These are phyloP conservation scores for Lycocerus yunnanus DNA, from an alignment of 2,888 invertebrate genomes.

Conservation along the genomic window DNA sequence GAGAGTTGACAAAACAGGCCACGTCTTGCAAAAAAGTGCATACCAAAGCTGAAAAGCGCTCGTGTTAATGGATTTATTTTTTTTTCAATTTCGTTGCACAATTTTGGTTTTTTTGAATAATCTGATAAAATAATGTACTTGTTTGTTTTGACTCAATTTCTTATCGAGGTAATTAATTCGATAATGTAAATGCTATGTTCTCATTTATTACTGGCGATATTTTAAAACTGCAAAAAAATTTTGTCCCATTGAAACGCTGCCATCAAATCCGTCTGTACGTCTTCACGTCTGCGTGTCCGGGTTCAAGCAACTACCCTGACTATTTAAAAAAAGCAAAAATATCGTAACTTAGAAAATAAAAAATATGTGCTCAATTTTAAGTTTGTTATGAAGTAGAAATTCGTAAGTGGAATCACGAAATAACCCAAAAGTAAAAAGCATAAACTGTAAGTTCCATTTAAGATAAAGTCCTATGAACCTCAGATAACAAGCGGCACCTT, in stretches of 20 bases:
- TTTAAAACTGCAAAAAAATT: background rate
- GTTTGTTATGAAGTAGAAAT: background rate
- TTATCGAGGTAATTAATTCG: background rate
- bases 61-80: background rate
- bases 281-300: background rate
- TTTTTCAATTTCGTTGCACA: background rate
- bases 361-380: background rate
- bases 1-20: background rate
- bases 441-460: constrained; percentile 3
- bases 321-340: background rate
- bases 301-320: background rate
- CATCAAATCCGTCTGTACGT: background rate
- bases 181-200: background rate
- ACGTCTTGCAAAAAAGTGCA: background rate
- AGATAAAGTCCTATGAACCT: background rate
- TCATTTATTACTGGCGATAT: background rate
- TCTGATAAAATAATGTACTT: background rate
- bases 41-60: background rate
- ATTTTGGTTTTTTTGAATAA: background rate
- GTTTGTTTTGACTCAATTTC: background rate
- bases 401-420: background rate
- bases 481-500: constrained; percentile 3
- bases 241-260: background rate
- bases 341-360: background rate
- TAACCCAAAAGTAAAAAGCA: background rate